Evolutionary conservation across 2,113 vertebrate species (phyloP), one percentile per base, ranked within the genome.

Genomic region (Suricata suricatta): DNA sequence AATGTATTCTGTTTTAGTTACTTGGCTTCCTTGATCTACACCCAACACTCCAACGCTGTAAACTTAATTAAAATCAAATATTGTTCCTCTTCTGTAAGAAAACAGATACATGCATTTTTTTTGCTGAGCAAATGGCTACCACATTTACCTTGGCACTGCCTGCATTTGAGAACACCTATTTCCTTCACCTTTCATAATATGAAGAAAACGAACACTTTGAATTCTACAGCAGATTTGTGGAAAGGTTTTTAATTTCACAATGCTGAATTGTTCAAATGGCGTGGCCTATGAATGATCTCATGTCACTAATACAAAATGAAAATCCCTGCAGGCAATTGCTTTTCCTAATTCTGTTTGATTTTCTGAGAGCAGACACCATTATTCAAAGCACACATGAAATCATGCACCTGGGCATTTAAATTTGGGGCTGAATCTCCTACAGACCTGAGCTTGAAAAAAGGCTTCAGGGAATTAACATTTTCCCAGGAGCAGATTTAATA

Each of bases 281-380:
- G 0, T 23, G 47, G 47, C 7, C 2, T 84, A 5, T 68, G 88
- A 95, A 79, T 88, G 66, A 95, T 92, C 76, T 97, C 29, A 4
- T 87, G 88, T 72, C 47, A 29, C 85, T 74, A 95, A 97, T 33
- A 69, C 83, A 97, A 97, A 97, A 97, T 96, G 95, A 97, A 98
- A 98, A 98, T 95, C 91, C 88, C 3, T 0, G 0, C 3, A 15
- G 93, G 74, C 69, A 95, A 96, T 87, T 97, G 88, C 90, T 98
- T 98, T 98, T 95, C 93, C 77, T 96, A 93, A 97, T 97, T 98
- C 89, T 96, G 79, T 98, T 98, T 98, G 97, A 96, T 98, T 98
- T 98, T 97, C 69, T 44, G 47, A 89, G 90, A 96, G 27, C 3
- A 95, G 95, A 96, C 7, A 10, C 91, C 74, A 74, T 97, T 72